Base-by-base conservation (phyloP, 2,113 vertebrate genomes). In the Triplophysa dalaica region DNA sequence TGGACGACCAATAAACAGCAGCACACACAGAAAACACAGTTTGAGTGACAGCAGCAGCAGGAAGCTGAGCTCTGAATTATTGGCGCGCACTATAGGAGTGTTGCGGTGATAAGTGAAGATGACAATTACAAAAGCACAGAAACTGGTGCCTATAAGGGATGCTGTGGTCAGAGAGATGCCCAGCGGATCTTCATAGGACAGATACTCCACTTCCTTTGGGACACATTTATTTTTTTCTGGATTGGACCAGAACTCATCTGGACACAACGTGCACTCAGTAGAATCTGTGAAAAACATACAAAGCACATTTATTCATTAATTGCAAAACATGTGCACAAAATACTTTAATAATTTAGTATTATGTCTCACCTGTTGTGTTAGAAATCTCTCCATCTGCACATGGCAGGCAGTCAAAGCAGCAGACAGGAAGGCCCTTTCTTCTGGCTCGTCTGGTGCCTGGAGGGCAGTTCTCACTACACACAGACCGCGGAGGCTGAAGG, bases 341-440 rank as follows among this genome's bases (percentile, higher is more conserved):
- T 33, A 33, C 29, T n/a, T n/a, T n/a, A n/a, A n/a, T n/a, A n/a
- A n/a, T n/a, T n/a, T n/a, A n/a, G n/a, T n/a, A 33, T 33, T 33
- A 33, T 33, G 29, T 33, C 56, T 78, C 45, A 94, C 92, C 92
- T 82, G 91, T 89, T 8, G 33, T 1, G 65, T 85, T 83, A 70
- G 88, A 93, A 70, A 93, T 86, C 4, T 91, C 86, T 64, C 94
- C 94, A 50, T 93, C 92, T 68, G 92, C 90, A 81, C 93, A 94
- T 2, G 74, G 88, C n/a, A 94, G 87, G 61, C 92, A 94, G 66
- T 94, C 90, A 74, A 93, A 95, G 83, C 93, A 94, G 72, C 92
- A 94, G 22, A 84, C 73, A 0, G 92, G 91, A 63, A 94, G 75
- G 6, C 92, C 90, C 1, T 93, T 92, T 26, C 73, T 87, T 80